A percentile compares a stretch with the other conserved stretches of the same genome.
Conservation (phyloP, 1,140 invertebrate species). For the Chironomus tepperi region DNA sequence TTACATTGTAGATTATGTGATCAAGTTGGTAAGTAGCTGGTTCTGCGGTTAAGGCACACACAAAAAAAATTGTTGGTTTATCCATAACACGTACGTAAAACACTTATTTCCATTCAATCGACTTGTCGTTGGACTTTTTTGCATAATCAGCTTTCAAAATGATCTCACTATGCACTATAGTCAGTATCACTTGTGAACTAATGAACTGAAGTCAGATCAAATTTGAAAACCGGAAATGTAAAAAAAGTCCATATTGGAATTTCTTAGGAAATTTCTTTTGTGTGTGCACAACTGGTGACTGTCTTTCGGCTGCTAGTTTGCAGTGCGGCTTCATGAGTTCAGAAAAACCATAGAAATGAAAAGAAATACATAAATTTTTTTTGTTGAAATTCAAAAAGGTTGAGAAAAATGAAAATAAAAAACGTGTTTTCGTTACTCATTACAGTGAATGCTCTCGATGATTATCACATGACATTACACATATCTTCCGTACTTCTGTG, state of each 20-base stretch:
- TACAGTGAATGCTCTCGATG: background rate
- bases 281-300: too few species aligned
- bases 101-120: background rate
- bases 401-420: slow-evolving; percentile 2
- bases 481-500: background rate
- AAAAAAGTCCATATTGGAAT: background rate
- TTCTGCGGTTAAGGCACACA: too few species aligned
- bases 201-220: slow-evolving; percentile 40
- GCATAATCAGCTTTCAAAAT: slow-evolving; percentile 44
- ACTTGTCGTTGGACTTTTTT: slow-evolving; percentile 18
- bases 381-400: background rate
- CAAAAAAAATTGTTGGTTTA: too few species aligned
- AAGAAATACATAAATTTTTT: background rate
- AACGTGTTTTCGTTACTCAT: slow-evolving; percentile 14
- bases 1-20: too few species aligned
- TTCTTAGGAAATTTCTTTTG: background rate
- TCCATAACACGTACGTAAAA: too few species aligned
- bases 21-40: too few species aligned
- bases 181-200: slow-evolving; percentile 24
- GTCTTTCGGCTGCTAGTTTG: too few species aligned
- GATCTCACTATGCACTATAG: slow-evolving; percentile 38
- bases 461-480: slow-evolving; percentile 18
- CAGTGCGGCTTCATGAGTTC: background rate
- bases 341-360: background rate
- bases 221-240: slow-evolving; percentile 39